A percentile compares a stretch with the other conserved stretches of the same genome.
Evolutionary conservation across 2,113 vertebrate species (phyloP).

Genomic region (Platichthys flesus): DNA sequence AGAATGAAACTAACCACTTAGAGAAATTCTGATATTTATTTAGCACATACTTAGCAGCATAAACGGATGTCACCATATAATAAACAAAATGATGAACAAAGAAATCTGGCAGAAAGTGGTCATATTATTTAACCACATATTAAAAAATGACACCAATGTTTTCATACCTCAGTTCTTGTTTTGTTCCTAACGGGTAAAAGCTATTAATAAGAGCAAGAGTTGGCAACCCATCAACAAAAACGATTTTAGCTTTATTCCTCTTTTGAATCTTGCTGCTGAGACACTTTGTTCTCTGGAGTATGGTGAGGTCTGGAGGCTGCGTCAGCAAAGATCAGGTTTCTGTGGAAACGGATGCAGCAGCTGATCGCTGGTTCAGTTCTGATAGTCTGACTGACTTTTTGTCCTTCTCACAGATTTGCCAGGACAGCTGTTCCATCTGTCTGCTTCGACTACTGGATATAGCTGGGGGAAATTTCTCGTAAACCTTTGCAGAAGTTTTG

Average conservation of each 20-base stretch:
- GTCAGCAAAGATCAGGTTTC: slow-evolving; percentile 26
- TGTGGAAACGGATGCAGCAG: slow-evolving; percentile 1
- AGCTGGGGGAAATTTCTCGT: neutral
- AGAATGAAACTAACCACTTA: neutral
- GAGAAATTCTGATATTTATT: no score
- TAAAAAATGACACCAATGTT: no score
- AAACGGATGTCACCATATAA: no score
- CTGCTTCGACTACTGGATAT: neutral
- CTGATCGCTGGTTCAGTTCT: no score
- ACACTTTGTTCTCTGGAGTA: slow-evolving; percentile 10
- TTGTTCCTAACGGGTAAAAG: neutral
- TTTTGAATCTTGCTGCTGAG: neutral
- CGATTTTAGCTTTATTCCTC: neutral
- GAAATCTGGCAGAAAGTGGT: neutral
- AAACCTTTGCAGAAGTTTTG: slow-evolving; percentile 1
- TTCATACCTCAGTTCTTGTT: no score
- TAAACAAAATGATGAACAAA: neutral
- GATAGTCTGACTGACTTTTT: neutral
- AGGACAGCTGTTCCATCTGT: slow-evolving; percentile 15
- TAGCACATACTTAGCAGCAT: no score
- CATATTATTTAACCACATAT: neutral
- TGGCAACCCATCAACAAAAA: slow-evolving; percentile 4
- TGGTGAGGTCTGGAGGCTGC: slow-evolving; percentile 2
- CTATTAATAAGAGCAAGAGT: neutral
- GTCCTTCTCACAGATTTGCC: slow-evolving; percentile 1